Percentiles rank a stretch among this genome's conserved stretches.
phyloP scores from a whole-genome alignment of 2,113 vertebrate species.

The Trogon surrucura region DNA sequence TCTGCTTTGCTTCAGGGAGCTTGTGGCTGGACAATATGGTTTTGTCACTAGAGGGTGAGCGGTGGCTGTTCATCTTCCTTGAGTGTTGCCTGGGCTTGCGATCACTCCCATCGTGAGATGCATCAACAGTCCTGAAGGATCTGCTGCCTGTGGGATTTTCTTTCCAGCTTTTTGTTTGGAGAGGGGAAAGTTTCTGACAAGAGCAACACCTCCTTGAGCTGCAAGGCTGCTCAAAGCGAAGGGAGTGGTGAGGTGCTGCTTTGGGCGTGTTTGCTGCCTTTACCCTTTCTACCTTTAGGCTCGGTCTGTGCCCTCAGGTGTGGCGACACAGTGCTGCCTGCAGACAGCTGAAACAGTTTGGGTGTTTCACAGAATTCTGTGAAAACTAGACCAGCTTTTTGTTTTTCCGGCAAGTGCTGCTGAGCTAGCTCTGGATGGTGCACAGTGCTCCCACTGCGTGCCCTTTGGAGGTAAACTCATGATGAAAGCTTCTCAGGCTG shows the following conservation, averaged over 20 bases:
- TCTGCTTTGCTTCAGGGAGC: background rate
- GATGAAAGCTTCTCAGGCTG: background rate
- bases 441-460: background rate
- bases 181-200: background rate
- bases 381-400: background rate
- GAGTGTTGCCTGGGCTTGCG: background rate
- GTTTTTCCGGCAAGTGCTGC: background rate
- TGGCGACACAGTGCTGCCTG: background rate
- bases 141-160: background rate
- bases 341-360: background rate
- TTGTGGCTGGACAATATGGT: background rate
- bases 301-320: background rate
- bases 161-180: background rate
- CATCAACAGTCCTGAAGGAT: background rate
- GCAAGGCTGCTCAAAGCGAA: background rate
- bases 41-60: background rate
- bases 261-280: background rate
- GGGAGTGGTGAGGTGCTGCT: background rate
- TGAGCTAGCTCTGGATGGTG: background rate
- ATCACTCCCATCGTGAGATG: rapidly evolving
- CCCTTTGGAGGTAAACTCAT: background rate
- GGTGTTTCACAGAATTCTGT: background rate
- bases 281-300: background rate
- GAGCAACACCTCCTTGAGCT: background rate
- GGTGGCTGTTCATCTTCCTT: background rate